These are phyloP conservation scores for Aplysia californica DNA, from an alignment of 1,140 invertebrate genomes.

Conservation along the genomic window DNA sequence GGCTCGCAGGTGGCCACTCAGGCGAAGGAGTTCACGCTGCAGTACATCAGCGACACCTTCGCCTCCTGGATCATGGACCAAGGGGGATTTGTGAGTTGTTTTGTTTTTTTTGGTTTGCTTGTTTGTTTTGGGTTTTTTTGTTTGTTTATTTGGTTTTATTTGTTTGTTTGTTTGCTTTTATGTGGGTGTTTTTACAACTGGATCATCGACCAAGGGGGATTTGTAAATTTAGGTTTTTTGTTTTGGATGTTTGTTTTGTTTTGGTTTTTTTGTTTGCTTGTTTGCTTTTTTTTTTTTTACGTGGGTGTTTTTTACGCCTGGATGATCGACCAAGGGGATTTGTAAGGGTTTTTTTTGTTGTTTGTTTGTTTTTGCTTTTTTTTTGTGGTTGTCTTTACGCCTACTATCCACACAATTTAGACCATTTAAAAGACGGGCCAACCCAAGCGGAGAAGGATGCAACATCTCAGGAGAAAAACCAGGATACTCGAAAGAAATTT, in stretches of 20 bases:
- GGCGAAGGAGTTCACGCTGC: constrained; percentile 55
- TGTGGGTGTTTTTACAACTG: neutral
- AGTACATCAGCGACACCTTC: constrained; percentile 58
- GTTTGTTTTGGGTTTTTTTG: neutral
- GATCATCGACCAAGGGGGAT: neutral
- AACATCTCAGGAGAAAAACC: too few relatives aligned
- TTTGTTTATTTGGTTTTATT: neutral
- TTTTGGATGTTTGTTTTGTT: neutral
- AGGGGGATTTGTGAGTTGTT: constrained; percentile 60
- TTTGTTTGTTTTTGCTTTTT: too few relatives aligned
- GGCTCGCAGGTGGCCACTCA: constrained; percentile 43
- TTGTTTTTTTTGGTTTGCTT: neutral
- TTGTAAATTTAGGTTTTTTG: too few relatives aligned
- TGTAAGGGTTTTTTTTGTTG: too few relatives aligned
- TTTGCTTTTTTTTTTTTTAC: too few relatives aligned
- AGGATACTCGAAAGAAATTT: too few relatives aligned
- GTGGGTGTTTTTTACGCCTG: too few relatives aligned
- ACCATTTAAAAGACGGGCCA: too few relatives aligned
- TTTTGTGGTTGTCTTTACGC: too few relatives aligned
- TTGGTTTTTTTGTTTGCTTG: neutral
- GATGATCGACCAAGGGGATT: too few relatives aligned
- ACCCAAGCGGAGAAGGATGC: too few relatives aligned
- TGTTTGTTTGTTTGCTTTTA: neutral
- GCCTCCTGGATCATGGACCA: constrained; percentile 57
- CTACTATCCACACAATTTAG: too few relatives aligned